These are phyloP conservation scores for Hapalemur alaotrensis DNA, from an alignment of 2,797 vertebrate genomes.

Conservation along the genomic window DNA sequence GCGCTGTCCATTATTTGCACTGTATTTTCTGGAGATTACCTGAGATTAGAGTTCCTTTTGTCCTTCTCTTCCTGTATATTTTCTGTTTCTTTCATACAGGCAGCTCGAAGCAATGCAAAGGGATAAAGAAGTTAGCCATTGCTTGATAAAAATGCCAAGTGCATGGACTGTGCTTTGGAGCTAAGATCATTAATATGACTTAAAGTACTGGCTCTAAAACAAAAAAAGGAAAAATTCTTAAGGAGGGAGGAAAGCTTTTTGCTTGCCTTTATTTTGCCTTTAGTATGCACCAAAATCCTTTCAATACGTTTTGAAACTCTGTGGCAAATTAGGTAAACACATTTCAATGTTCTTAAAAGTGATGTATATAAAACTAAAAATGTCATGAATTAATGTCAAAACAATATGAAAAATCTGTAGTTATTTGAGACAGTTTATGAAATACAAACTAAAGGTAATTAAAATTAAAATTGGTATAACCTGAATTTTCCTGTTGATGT, in stretches of 20 bases:
- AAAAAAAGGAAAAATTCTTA: not conserved
- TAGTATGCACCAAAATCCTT: not conserved
- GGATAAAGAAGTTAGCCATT: slow-evolving; percentile 40
- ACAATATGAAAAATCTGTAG: not conserved
- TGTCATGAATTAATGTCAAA: not conserved
- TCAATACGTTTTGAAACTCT: not conserved
- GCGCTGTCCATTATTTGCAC: slow-evolving; percentile 40
- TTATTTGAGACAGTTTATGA: not conserved
- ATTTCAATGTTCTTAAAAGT: not conserved
- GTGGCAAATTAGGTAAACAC: not conserved
- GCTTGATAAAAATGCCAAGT: slow-evolving; percentile 29
- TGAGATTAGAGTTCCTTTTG: slow-evolving; percentile 71
- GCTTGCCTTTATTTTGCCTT: not conserved
- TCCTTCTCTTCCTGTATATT: slow-evolving; percentile 61
- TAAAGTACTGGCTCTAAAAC: not conserved
- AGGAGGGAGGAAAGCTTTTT: not conserved
- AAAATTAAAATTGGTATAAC: not conserved
- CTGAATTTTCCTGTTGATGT: slow-evolving; percentile 6
- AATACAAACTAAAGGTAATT: not conserved
- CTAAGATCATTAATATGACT: not conserved
- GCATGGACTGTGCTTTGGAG: not conserved
- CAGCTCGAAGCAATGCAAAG: not conserved
- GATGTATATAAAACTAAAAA: not conserved
- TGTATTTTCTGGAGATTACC: slow-evolving; percentile 70
- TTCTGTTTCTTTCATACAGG: slow-evolving; percentile 53